phyloP scores from a whole-genome alignment of 1,140 invertebrate species.

The Philotrypesis tridentata region DNA sequence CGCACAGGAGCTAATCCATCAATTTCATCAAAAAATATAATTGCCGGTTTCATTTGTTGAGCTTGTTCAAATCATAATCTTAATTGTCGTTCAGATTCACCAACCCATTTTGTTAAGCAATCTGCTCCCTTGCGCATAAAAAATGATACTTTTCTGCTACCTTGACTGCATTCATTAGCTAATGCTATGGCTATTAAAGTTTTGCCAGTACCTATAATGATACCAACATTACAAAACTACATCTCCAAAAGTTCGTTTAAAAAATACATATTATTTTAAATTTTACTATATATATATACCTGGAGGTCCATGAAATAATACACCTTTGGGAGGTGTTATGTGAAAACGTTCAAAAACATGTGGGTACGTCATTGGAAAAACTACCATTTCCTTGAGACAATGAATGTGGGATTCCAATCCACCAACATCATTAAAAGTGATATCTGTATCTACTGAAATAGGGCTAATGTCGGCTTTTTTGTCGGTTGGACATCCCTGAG shows the following conservation, averaged over 20 bases:
- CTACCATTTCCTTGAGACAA: conserved; percentile 91
- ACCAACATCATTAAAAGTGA: conserved; percentile 83
- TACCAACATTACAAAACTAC: not conserved
- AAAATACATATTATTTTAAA: conserved; percentile 4
- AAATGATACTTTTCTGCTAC: conserved; percentile 88
- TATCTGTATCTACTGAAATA: conserved; percentile 78
- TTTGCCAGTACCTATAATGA: conserved; percentile 83
- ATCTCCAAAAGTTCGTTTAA: conserved; percentile 20
- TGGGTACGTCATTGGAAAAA: conserved; percentile 91
- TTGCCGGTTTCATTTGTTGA: conserved; percentile 86
- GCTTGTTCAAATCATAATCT: conserved; percentile 92
- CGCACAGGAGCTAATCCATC: conserved; percentile 91
- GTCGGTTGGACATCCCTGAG: conserved; percentile 67
- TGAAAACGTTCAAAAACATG: conserved; percentile 89
- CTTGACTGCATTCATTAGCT: conserved; percentile 87
- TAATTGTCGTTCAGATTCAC: conserved; percentile 93
- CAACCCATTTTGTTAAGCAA: conserved; percentile 93
- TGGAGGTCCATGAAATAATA: conserved; percentile 93
- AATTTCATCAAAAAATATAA: conserved; percentile 94
- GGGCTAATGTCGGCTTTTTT: conserved; percentile 77
- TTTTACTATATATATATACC: conserved; percentile 74
- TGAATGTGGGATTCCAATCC: conserved; percentile 89
- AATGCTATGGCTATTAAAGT: conserved; percentile 90
- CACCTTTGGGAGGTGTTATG: conserved; percentile 89
- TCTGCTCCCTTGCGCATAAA: conserved; percentile 97